These are phyloP conservation scores for Dasysyrphus albostriatus DNA, from an alignment of 2,888 invertebrate species.

Conservation along the genomic window DNA sequence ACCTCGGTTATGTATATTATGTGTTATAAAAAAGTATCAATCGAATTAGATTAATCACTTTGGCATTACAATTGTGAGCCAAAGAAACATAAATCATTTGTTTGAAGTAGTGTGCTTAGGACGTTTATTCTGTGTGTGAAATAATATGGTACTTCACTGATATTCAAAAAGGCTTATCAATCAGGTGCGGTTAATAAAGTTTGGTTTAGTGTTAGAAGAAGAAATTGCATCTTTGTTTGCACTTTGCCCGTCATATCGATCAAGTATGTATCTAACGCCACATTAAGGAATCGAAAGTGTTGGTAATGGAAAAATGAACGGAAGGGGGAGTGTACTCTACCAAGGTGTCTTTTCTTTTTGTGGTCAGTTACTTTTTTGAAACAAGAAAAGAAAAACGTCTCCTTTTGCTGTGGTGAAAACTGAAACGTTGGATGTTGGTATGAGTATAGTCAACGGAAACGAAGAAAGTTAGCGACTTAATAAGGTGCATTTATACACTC, in stretches of 20 bases:
- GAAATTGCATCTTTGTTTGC: conserved; percentile 30
- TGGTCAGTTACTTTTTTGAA: conserved; percentile 31
- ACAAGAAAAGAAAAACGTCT: conserved; percentile 25
- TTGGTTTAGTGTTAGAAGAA: conserved; percentile 1
- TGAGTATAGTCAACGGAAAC: conserved; percentile 17
- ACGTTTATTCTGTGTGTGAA: background rate
- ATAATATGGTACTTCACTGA: background rate
- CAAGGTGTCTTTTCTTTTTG: conserved; percentile 34
- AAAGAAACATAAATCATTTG: conserved; percentile 7
- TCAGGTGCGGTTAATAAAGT: background rate
- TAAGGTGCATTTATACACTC: background rate
- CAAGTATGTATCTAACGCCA: conserved; percentile 44
- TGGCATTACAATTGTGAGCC: conserved; percentile 15
- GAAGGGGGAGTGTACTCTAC: conserved; percentile 4
- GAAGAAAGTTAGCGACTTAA: background rate
- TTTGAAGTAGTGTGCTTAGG: background rate
- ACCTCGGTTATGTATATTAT: conserved; percentile 63
- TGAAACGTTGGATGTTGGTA: background rate
- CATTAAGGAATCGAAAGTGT: conserved; percentile 30
- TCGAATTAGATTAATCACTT: conserved; percentile 59
- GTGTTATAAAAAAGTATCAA: conserved; percentile 38
- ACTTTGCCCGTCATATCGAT: conserved; percentile 31
- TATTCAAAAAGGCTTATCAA: background rate
- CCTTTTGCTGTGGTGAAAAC: conserved; percentile 20
- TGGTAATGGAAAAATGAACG: conserved; percentile 24